Evolutionary conservation across 1,140 invertebrate species (phyloP).

Genomic region (Brachionus manjavacas): DNA sequence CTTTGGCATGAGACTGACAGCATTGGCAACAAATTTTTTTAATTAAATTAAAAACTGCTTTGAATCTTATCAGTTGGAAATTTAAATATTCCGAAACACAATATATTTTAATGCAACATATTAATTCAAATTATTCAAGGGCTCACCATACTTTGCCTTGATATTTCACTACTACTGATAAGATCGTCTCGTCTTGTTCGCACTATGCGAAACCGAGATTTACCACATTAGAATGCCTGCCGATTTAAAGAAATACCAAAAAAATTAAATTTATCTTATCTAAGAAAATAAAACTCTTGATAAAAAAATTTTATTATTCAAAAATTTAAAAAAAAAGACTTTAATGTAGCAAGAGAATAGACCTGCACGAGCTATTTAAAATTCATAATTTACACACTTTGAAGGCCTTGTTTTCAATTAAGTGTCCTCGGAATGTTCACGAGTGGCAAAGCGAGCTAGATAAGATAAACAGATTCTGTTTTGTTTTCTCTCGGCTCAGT

Average conservation of each 20-base stretch:
- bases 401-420: neutral
- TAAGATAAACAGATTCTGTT: neutral
- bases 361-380: slow-evolving; percentile 6
- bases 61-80: neutral
- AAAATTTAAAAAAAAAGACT: slow-evolving; percentile 21
- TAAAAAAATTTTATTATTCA: slow-evolving; percentile 29
- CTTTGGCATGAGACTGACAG: neutral
- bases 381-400: slow-evolving; percentile 17
- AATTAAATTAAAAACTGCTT: neutral
- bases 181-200: neutral
- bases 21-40: neutral
- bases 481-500: neutral
- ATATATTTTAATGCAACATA: neutral
- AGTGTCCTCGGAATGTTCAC: neutral
- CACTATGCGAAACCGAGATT: neutral
- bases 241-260: neutral
- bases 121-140: neutral
- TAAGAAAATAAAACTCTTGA: slow-evolving; percentile 1
- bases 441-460: too few species aligned
- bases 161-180: neutral
- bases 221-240: neutral
- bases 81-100: neutral
- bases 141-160: neutral
- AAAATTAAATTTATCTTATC: slow-evolving; percentile 6
- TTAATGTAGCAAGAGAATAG: slow-evolving; percentile 7